These are phyloP conservation scores for Stichopus horrens DNA, from an alignment of 53 echinoderm and acorn worm genomes.

Conservation along the genomic window DNA sequence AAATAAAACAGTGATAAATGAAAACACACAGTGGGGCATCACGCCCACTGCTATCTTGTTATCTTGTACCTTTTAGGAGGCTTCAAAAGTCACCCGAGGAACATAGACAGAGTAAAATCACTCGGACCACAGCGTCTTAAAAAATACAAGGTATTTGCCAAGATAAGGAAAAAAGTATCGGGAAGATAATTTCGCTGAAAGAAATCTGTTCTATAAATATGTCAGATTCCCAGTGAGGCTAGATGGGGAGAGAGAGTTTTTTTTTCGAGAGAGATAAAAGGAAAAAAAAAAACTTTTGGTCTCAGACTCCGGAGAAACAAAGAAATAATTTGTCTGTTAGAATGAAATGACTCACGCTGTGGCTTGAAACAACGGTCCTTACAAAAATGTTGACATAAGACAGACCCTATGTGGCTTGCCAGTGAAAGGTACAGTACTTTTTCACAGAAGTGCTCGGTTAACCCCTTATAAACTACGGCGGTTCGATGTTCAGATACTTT, in stretches of 20 bases:
- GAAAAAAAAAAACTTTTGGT: neutral
- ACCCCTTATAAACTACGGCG: neutral
- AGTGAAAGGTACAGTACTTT: neutral
- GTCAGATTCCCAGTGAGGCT: neutral
- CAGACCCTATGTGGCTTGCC: neutral
- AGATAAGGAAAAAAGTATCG: too few relatives aligned
- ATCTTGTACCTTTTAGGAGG: neutral
- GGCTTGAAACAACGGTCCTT: neutral
- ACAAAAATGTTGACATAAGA: neutral
- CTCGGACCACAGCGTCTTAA: too few relatives aligned
- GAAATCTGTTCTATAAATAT: neutral
- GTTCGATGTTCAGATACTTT: too few relatives aligned
- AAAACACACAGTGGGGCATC: neutral
- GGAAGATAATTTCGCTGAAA: neutral
- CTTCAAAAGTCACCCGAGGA: neutral
- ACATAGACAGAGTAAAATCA: too few relatives aligned
- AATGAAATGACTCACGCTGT: neutral
- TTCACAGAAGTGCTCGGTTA: neutral
- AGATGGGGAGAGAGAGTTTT: neutral
- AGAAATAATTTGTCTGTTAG: neutral
- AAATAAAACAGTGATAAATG: neutral
- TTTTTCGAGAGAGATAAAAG: neutral
- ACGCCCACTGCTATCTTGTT: neutral
- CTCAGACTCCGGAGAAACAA: neutral
- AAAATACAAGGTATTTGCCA: too few relatives aligned